These are phyloP conservation scores for Pasiphila rectangulata DNA, from an alignment of 2,888 invertebrate genomes.

Conservation along the genomic window DNA sequence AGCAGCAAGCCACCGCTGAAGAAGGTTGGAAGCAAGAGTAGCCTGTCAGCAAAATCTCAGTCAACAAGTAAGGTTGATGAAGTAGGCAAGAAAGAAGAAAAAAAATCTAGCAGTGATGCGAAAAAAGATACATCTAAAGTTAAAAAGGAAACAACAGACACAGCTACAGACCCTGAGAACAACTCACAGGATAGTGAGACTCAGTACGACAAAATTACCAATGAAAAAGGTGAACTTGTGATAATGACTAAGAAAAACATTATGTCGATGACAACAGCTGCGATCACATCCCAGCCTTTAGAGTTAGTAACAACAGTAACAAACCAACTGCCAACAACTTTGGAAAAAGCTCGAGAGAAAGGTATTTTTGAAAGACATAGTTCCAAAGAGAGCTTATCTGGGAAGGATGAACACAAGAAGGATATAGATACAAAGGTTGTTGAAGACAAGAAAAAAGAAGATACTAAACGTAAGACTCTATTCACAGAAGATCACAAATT, in stretches of 20 bases:
- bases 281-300: slow-evolving; percentile 79
- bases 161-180: slow-evolving; percentile 50
- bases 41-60: slow-evolving; percentile 53
- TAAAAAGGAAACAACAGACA: slow-evolving; percentile 39
- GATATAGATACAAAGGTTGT: slow-evolving; percentile 32
- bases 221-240: slow-evolving; percentile 66
- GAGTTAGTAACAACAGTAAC: slow-evolving; percentile 79
- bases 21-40: slow-evolving; percentile 34
- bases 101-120: slow-evolving; percentile 38
- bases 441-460: slow-evolving; percentile 34
- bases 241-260: slow-evolving; percentile 74
- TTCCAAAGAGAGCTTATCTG: slow-evolving; percentile 71
- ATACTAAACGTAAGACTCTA: slow-evolving; percentile 39
- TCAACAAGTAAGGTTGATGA: slow-evolving; percentile 61
- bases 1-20: slow-evolving; percentile 64
- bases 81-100: slow-evolving; percentile 48
- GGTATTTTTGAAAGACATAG: slow-evolving; percentile 70
- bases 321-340: slow-evolving; percentile 72
- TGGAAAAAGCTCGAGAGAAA: slow-evolving; percentile 76
- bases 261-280: slow-evolving; percentile 81
- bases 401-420: slow-evolving; percentile 47
- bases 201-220: slow-evolving; percentile 70
- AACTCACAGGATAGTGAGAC: slow-evolving; percentile 69
- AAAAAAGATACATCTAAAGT: slow-evolving; percentile 35
- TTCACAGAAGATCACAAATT: slow-evolving; percentile 65